Base-by-base conservation (phyloP, 2,888 invertebrate species). In the Epirrhoe alternata region DNA sequence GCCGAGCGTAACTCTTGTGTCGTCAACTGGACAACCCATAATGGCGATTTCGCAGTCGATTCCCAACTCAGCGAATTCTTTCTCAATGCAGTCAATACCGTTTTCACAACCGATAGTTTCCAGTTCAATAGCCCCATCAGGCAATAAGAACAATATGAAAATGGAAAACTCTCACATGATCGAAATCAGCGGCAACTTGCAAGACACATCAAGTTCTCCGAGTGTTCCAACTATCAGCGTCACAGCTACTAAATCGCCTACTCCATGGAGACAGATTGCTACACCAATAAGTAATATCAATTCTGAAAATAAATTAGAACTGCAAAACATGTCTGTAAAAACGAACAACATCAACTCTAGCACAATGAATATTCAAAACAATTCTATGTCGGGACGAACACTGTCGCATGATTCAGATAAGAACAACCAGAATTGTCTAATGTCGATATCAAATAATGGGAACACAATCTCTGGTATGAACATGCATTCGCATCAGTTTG, bases 11-110 rank as follows among this genome's bases (percentile, higher is more conserved):
- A 90, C 92, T n/a, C 83, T 93, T 16, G 86, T 93, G 14, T 89
- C 93, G 2, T 92, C 93, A 7, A 88, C 80, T 31, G 92, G 93
- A 30, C 93, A 92, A 70, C 93, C 93, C n/a, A 76, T 93, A 53
- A 93, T 92, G 92, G 92, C 93, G 10, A 91, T 93, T 65, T 92
- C 93, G 12, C 93, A 93, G 69, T 88, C 93, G 2, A 75, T 91
- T 52, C 92, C 92, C 5, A 85, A 88, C 72, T 85, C 89, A 0
- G 73, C 76, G 1, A 77, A 87, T 47, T 85, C 92, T 35, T 92
- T 89, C 73, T 85, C 91, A 0, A 85, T 93, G 87, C 92, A 92
- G 67, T 86, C 92, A 0, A 88, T 93, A 76, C 92, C 93, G 7
- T 71, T 94, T 60, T 88, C 93, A 7, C 94, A 94, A 69, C 93